Percentiles rank a stretch among this genome's conserved stretches.
These are phyloP conservation scores for Myotis planiceps DNA, from an alignment of 2,797 vertebrate genomes.

Conservation along the genomic window DNA sequence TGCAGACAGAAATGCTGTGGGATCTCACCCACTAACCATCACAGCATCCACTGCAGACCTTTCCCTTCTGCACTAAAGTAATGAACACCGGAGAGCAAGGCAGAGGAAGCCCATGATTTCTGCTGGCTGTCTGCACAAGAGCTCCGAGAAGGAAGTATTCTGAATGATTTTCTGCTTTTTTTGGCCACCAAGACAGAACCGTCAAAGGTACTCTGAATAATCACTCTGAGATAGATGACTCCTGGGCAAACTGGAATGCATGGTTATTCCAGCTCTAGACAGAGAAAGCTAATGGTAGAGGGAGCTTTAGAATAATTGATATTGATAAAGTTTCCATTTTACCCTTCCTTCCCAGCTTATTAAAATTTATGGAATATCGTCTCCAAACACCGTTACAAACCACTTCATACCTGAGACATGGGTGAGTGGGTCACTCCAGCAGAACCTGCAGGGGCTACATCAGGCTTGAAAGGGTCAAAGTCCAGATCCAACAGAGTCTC, in stretches of 20 bases:
- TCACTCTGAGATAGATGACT: too few species aligned
- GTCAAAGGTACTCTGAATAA: background rate
- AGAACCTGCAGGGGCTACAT: constrained; percentile 82
- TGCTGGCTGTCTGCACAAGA: background rate
- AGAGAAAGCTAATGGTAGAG: background rate
- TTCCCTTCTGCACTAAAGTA: background rate
- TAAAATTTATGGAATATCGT: background rate
- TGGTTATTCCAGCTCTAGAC: background rate
- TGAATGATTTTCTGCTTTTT: background rate
- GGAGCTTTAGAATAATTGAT: background rate
- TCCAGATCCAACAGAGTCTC: constrained; percentile 96
- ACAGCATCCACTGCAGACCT: background rate
- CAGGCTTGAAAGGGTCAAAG: constrained; percentile 96
- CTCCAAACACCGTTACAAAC: background rate
- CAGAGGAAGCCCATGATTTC: background rate
- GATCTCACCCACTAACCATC: background rate
- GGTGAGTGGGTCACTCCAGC: constrained; percentile 90
- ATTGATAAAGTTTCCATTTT: background rate
- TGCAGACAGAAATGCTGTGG: background rate
- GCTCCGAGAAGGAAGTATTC: background rate
- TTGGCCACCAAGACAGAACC: background rate
- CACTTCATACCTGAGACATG: constrained; percentile 92
- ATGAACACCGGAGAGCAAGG: background rate
- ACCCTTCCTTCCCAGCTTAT: background rate
- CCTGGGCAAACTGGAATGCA: background rate